A percentile compares a stretch with the other conserved stretches of the same genome.
Conservation (phyloP, 2,113 vertebrate genomes). For the Stegastes partitus region DNA sequence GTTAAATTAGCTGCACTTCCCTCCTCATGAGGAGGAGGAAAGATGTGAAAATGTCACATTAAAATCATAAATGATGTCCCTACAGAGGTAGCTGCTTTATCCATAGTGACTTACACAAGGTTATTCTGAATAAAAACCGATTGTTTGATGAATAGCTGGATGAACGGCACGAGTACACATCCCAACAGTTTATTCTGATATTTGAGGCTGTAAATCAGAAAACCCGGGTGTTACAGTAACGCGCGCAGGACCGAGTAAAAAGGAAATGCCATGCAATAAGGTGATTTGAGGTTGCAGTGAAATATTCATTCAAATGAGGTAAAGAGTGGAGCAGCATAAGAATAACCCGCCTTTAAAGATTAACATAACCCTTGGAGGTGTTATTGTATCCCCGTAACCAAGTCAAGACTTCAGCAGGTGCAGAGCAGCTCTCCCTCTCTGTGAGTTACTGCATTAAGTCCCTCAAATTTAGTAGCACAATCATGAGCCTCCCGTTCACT, state of each 20-base stretch:
- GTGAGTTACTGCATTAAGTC: constrained; percentile 83
- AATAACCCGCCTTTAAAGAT: constrained; percentile 82
- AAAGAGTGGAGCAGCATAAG: constrained; percentile 76
- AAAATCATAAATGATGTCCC: constrained; percentile 13
- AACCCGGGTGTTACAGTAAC: background rate
- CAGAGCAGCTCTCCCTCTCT: constrained; percentile 74
- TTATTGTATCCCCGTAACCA: constrained; percentile 79
- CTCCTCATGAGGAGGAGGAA: constrained; percentile 14
- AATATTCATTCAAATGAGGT: constrained; percentile 82
- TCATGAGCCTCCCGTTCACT: constrained; percentile 81
- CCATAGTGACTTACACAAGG: constrained; percentile 17
- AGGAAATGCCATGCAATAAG: constrained; percentile 49
- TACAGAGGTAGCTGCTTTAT: background rate
- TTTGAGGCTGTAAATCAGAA: constrained; percentile 21
- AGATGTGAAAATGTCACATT: constrained; percentile 23
- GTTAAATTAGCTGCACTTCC: constrained; percentile 43
- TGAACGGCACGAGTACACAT: constrained; percentile 28
- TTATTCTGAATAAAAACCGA: constrained; percentile 12
- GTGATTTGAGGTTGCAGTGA: constrained; percentile 73
- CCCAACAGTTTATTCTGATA: constrained; percentile 50
- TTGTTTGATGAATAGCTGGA: background rate
- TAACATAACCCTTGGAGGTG: constrained; percentile 82
- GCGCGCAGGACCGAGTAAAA: constrained; percentile 23
- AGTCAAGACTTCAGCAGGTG: constrained; percentile 79
- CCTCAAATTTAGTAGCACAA: constrained; percentile 82